Evolutionary conservation across 37 sponge, comb jelly and placozoan genomes (phyloP), one percentile per base, ranked within the genome.

Genomic region (Geodia barretti): DNA sequence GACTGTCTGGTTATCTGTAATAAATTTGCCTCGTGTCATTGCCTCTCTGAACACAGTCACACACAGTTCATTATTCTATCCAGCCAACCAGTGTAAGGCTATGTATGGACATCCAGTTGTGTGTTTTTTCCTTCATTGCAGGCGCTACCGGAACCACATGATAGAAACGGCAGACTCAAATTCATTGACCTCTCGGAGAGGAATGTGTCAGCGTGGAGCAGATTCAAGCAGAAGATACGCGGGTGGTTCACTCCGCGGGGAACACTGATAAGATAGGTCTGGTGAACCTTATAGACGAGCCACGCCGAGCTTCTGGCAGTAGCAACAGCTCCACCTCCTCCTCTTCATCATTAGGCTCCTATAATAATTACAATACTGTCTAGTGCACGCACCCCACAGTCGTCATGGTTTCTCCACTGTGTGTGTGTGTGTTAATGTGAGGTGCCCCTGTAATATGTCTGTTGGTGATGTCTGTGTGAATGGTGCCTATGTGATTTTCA

Each of bases 121-220:
- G n/a, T n/a, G n/a, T n/a, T n/a, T n/a, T 47, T 47, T 47, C 54
- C 54, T 14, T 14, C 54, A 47, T 14, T 17, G 14, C 7, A 47
- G 54, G 19, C 43, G 72, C n/a, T 88, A 76, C 73, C 63, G 62
- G n/a, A 82, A 88, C 64, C 39, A 70, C 59, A 36, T 76, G 60
- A 88, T 76, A n/a, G 88, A 88, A 42, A 88, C 88, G 23, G 88
- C 82, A 21, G 41, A 81, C 64, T 88, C 31, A 81, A 47, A 9
- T 88, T 88, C 37, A 76, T 88, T 23, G 71, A 73, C 30, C 64
- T 86, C n/a, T 40, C 30, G 47, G 82, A 81, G 73, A 65, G 58
- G 23, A 24, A 14, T 21, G 33, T 35, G 9, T 60, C 79, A 0
- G 4, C 36, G n/a, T 73, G 79, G 72, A 25, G 73, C 29, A 70